These are phyloP conservation scores for Manduca sexta DNA, from an alignment of 1,140 invertebrate species.

Conservation along the genomic window DNA sequence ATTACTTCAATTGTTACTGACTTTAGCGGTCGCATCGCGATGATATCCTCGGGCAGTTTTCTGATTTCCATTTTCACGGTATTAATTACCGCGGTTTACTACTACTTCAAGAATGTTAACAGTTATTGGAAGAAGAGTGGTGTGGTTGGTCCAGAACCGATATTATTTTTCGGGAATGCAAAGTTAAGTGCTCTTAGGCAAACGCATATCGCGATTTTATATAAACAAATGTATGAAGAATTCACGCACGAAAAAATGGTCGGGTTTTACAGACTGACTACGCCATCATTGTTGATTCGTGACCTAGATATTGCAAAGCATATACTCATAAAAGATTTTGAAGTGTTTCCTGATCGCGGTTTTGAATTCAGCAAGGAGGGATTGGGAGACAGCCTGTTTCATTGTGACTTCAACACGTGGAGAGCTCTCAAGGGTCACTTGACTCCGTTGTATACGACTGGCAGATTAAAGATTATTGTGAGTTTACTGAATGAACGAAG, in stretches of 20 bases:
- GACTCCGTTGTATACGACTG: constrained; percentile 74
- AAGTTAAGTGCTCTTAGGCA: constrained; percentile 9
- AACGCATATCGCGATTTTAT: constrained; percentile 10
- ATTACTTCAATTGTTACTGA: too few species aligned
- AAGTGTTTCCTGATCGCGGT: constrained; percentile 20
- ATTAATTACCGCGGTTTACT: not conserved
- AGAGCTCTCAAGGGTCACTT: constrained; percentile 68
- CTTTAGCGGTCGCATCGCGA: too few species aligned
- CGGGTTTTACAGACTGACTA: constrained; percentile 10
- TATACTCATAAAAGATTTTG: constrained; percentile 21
- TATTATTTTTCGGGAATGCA: constrained; percentile 15
- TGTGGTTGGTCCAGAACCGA: constrained; percentile 10
- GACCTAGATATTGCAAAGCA: constrained; percentile 18
- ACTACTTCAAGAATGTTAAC: constrained; percentile 4
- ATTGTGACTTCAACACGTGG: constrained; percentile 61
- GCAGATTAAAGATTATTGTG: constrained; percentile 74
- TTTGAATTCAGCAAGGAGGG: constrained; percentile 16
- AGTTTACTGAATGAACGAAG: constrained; percentile 35
- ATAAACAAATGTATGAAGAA: constrained; percentile 12
- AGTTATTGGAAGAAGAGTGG: constrained; percentile 11
- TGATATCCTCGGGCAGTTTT: too few species aligned
- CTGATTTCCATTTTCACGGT: not conserved
- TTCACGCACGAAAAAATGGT: constrained; percentile 15
- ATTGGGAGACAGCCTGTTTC: constrained; percentile 27
- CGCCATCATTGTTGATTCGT: constrained; percentile 11